Percentiles rank a stretch among this genome's conserved stretches.
Conservation (phyloP, 2,797 vertebrate genomes). For the Decapterus maruadsi region DNA sequence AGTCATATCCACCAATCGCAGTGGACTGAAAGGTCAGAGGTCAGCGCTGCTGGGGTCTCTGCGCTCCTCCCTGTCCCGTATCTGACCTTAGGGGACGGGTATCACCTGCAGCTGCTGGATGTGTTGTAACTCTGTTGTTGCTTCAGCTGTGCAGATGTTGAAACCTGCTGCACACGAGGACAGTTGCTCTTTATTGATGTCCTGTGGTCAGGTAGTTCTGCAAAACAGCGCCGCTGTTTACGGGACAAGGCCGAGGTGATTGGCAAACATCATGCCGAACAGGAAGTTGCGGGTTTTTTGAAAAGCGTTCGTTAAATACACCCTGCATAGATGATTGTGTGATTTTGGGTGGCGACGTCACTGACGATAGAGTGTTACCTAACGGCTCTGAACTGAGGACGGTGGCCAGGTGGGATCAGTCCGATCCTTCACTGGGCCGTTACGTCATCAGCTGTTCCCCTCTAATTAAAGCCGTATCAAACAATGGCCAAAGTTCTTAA, state of each 20-base stretch:
- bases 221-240: conserved; percentile 66
- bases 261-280: conserved; percentile 47
- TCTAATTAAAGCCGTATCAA: conserved; percentile 47
- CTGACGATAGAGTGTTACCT: conserved; percentile 26
- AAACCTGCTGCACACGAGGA: conserved; percentile 56
- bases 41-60: not conserved
- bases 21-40: not conserved
- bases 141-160: conserved; percentile 67
- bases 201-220: conserved; percentile 78
- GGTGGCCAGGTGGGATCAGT: conserved; percentile 27
- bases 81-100: not conserved
- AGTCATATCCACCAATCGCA: too few relatives aligned
- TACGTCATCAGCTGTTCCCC: conserved; percentile 35
- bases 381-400: conserved; percentile 2
- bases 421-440: conserved; percentile 13
- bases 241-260: conserved; percentile 46
- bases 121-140: conserved; percentile 65
- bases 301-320: conserved; percentile 37
- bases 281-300: conserved; percentile 57
- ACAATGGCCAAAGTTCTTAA: conserved; percentile 67
- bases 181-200: conserved; percentile 63
- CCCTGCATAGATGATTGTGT: not conserved
- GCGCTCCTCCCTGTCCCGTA: not conserved
- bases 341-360: conserved; percentile 7
- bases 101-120: conserved; percentile 33